A percentile compares a stretch with the other conserved stretches of the same genome.
phyloP scores from a whole-genome alignment of 1,140 invertebrate genomes.

The Periplaneta americana region DNA sequence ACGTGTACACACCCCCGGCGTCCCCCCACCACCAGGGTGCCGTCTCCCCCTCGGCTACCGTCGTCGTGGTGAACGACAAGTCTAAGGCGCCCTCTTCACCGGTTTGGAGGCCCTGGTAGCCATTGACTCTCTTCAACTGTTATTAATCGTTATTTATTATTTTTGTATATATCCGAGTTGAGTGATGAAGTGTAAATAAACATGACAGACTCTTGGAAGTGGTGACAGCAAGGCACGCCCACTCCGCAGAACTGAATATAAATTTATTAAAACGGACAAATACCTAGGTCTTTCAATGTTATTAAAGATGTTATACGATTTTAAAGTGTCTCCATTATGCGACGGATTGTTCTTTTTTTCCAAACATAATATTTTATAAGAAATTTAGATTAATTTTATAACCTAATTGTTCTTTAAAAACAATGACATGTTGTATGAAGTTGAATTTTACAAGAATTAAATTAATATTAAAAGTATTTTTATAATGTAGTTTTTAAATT shows the following conservation, averaged over 20 bases:
- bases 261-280: not conserved
- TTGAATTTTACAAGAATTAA: too few species aligned
- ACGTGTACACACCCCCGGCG: not conserved
- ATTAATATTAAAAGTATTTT: too few species aligned
- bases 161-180: not conserved
- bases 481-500: too few species aligned
- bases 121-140: not conserved
- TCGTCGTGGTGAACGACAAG: not conserved
- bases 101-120: constrained; percentile 12
- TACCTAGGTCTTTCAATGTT: not conserved
- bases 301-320: too few species aligned
- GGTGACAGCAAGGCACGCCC: not conserved
- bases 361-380: too few species aligned
- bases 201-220: not conserved
- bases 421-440: too few species aligned
- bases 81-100: not conserved
- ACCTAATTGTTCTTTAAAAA: too few species aligned
- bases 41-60: not conserved
- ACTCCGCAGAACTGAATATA: too few species aligned
- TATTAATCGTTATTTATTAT: not conserved
- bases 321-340: too few species aligned
- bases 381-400: too few species aligned
- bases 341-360: too few species aligned
- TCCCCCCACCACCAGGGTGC: not conserved
- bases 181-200: not conserved